phyloP scores from a whole-genome alignment of 2,888 invertebrate species.

The Eumacrocentrus americanus region DNA sequence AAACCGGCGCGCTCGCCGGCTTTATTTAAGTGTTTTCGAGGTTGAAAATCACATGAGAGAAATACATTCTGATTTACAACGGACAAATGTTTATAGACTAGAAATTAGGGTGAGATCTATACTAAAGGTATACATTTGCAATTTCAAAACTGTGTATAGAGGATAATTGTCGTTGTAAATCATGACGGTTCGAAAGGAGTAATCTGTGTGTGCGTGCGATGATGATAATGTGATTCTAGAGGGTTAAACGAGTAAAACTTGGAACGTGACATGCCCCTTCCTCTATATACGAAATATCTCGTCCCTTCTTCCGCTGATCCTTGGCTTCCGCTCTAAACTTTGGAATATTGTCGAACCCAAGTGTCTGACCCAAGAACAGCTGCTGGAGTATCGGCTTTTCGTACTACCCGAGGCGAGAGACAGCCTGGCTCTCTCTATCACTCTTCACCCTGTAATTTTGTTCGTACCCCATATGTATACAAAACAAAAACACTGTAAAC shows the following conservation, averaged over 20 bases:
- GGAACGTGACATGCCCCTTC: background rate
- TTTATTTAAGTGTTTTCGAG: background rate
- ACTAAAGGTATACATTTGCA: background rate
- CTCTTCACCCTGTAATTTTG: slow-evolving; percentile 34
- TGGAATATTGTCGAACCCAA: slow-evolving; percentile 20
- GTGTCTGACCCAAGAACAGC: slow-evolving; percentile 25
- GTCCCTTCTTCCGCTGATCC: background rate
- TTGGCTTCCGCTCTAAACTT: slow-evolving; percentile 27
- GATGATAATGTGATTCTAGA: no score
- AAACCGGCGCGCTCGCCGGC: slow-evolving; percentile 1
- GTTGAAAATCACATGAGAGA: background rate
- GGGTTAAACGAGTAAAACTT: no score
- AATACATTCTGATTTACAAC: slow-evolving; percentile 23
- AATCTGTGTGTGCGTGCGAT: no score
- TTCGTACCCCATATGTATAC: slow-evolving; percentile 19
- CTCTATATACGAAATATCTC: background rate
- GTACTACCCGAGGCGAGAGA: background rate
- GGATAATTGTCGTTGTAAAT: background rate
- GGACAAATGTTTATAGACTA: slow-evolving; percentile 16
- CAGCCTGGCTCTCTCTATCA: slow-evolving; percentile 32
- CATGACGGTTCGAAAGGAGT: no score
- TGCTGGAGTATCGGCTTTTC: slow-evolving; percentile 15
- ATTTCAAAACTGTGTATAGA: background rate
- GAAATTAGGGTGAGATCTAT: slow-evolving; percentile 11
- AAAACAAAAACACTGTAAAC: slow-evolving; percentile 17